Percentiles rank a stretch among this genome's conserved stretches.
These are phyloP conservation scores for Astropecten irregularis DNA, from an alignment of 53 echinoderm and acorn worm species.

Conservation along the genomic window DNA sequence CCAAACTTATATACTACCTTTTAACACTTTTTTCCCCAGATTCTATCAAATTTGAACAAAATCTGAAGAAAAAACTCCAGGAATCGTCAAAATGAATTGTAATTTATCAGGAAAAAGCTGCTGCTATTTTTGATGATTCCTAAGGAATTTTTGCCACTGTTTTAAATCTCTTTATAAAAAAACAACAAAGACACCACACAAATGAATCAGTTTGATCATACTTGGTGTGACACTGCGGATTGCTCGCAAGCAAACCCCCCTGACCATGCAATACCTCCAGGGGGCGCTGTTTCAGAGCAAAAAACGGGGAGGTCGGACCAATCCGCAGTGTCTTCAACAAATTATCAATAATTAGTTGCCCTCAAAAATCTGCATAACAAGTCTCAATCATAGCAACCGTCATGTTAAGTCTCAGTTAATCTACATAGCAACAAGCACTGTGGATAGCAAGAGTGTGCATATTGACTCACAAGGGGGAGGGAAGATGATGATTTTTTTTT, in stretches of 20 bases:
- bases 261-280: constrained; percentile 34
- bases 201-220: constrained; percentile 8
- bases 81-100: too few species aligned
- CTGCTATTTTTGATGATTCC: too few species aligned
- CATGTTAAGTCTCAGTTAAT: constrained; percentile 41
- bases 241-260: background rate
- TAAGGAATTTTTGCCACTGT: constrained; percentile 8
- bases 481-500: background rate
- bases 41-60: too few species aligned
- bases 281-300: background rate
- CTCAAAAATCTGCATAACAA: constrained; percentile 53
- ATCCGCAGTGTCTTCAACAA: constrained; percentile 28
- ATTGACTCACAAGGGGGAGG: constrained; percentile 29
- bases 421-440: constrained; percentile 55
- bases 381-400: constrained; percentile 28
- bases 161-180: background rate
- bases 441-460: constrained; percentile 37
- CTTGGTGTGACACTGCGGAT: constrained; percentile 17
- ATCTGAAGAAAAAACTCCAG: too few species aligned
- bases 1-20: too few species aligned
- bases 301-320: background rate
- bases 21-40: too few species aligned
- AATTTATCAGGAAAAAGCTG: too few species aligned
- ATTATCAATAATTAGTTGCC: constrained; percentile 40
- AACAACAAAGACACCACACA: constrained; percentile 24